Evolutionary conservation across 2,888 invertebrate genomes (phyloP).

Genomic region (Pseudanteris insignis): DNA sequence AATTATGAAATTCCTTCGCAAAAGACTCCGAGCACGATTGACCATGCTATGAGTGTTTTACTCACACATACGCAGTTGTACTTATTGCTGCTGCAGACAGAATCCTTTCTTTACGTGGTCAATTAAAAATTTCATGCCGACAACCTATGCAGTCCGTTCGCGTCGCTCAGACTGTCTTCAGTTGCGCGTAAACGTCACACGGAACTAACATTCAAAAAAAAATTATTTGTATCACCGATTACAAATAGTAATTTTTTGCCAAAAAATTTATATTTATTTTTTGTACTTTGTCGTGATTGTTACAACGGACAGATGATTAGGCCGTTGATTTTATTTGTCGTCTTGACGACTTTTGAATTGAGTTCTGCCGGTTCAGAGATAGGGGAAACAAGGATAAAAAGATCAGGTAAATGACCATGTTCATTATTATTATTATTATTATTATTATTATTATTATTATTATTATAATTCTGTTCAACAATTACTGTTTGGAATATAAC

Average conservation of each 20-base stretch:
- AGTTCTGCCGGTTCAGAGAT: constrained; percentile 38
- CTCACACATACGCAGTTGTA: constrained; percentile 24
- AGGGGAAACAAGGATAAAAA: constrained; percentile 41
- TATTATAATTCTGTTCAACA: too few species aligned
- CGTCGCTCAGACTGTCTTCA: constrained; percentile 40
- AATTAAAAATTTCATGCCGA: constrained; percentile 48
- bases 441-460: too few species aligned
- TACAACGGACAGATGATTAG: constrained; percentile 27
- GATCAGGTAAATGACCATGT: constrained; percentile 46
- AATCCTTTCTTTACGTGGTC: constrained; percentile 47
- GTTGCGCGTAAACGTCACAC: too few species aligned
- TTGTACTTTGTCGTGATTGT: too few species aligned
- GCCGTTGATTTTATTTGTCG: constrained; percentile 24
- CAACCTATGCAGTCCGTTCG: constrained; percentile 46
- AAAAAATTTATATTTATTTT: too few species aligned
- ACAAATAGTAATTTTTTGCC: too few species aligned
- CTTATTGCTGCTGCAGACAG: constrained; percentile 33
- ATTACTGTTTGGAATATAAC: too few species aligned
- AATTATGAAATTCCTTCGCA: constrained; percentile 31
- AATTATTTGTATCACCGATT: too few species aligned
- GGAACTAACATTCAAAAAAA: neutral
- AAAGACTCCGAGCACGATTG: constrained; percentile 27
- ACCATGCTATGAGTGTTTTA: constrained; percentile 27
- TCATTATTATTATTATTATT: too few species aligned
- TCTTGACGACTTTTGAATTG: constrained; percentile 43